A percentile compares a stretch with the other conserved stretches of the same genome.
Conservation (phyloP, 92 coral and sea anemone genomes). For the Hydrozoanthus gracilis region DNA sequence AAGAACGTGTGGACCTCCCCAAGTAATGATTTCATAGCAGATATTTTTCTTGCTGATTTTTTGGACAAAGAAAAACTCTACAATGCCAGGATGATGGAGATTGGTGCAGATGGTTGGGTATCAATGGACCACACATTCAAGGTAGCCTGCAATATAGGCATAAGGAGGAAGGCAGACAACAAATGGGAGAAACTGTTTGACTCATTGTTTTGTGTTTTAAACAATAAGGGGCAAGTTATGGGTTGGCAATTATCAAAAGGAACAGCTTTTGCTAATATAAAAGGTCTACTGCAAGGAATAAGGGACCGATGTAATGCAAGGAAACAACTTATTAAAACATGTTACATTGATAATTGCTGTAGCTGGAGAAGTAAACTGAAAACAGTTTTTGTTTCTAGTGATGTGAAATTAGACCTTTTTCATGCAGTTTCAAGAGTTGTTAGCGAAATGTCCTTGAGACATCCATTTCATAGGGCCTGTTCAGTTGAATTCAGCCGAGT, state of each 20-base stretch:
- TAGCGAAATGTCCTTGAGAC: constrained; percentile 49
- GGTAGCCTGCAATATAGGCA: constrained; percentile 52
- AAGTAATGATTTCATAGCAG: constrained; percentile 40
- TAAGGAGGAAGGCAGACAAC: constrained; percentile 18
- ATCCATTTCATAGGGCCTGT: constrained; percentile 39
- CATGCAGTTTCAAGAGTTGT: constrained; percentile 60
- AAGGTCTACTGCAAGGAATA: constrained; percentile 30
- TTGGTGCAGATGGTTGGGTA: constrained; percentile 47
- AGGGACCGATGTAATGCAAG: too few species aligned
- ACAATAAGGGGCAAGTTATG: constrained; percentile 44
- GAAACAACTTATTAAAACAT: constrained; percentile 35
- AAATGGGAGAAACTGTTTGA: constrained; percentile 49
- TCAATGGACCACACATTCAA: constrained; percentile 58
- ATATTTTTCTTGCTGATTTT: constrained; percentile 47
- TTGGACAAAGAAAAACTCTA: constrained; percentile 56
- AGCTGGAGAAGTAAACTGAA: constrained; percentile 24
- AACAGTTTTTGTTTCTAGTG: constrained; percentile 30
- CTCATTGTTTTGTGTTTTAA: constrained; percentile 55
- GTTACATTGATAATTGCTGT: constrained; percentile 71
- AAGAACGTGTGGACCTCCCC: constrained; percentile 45
- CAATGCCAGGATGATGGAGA: constrained; percentile 43
- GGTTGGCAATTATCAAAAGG: constrained; percentile 12
- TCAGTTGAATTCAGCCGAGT: constrained; percentile 44
- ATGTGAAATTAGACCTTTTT: constrained; percentile 67
- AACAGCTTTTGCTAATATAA: constrained; percentile 24